phyloP scores from a whole-genome alignment of 2,113 vertebrate genomes.

The Penelope pileata region DNA sequence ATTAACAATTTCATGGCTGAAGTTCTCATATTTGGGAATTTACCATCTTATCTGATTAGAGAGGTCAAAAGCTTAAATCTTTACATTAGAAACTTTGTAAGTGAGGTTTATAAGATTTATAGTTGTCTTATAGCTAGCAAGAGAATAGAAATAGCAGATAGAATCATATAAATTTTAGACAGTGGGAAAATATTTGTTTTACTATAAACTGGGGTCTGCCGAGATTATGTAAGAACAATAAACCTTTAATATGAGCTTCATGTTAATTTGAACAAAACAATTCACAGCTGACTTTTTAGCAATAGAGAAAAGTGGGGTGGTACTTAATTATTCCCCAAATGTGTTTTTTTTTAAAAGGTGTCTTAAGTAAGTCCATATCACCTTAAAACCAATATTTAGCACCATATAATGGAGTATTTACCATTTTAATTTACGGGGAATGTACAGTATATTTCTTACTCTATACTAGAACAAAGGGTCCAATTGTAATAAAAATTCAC shows the following conservation, averaged over 20 bases:
- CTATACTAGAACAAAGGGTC: not conserved
- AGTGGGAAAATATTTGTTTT: not conserved
- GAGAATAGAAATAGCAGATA: slow-evolving; percentile 63
- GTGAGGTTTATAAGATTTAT: slow-evolving; percentile 54
- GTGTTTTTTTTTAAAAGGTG: rapidly evolving
- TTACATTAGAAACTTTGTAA: slow-evolving; percentile 56
- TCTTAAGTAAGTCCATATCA: not conserved
- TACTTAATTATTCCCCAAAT: slow-evolving; percentile 8
- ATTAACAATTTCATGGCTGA: slow-evolving; percentile 68
- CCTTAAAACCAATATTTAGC: slow-evolving; percentile 40
- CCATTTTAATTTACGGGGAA: slow-evolving; percentile 16
- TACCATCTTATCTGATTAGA: slow-evolving; percentile 12
- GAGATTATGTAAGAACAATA: not conserved
- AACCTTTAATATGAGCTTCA: not conserved
- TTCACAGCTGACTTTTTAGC: slow-evolving; percentile 11
- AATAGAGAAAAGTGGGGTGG: slow-evolving; percentile 31
- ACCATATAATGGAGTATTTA: slow-evolving; percentile 46
- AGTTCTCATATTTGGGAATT: slow-evolving; percentile 18
- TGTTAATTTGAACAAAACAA: slow-evolving; percentile 6
- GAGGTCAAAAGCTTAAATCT: slow-evolving; percentile 45
- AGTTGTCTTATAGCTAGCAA: slow-evolving; percentile 45
- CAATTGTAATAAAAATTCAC: slow-evolving; percentile 9
- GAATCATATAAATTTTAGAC: slow-evolving; percentile 43
- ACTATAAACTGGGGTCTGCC: slow-evolving; percentile 27
- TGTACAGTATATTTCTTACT: not conserved